These are phyloP conservation scores for Oscheius sp. DNA, from an alignment of 2,888 invertebrate genomes.

Conservation along the genomic window DNA sequence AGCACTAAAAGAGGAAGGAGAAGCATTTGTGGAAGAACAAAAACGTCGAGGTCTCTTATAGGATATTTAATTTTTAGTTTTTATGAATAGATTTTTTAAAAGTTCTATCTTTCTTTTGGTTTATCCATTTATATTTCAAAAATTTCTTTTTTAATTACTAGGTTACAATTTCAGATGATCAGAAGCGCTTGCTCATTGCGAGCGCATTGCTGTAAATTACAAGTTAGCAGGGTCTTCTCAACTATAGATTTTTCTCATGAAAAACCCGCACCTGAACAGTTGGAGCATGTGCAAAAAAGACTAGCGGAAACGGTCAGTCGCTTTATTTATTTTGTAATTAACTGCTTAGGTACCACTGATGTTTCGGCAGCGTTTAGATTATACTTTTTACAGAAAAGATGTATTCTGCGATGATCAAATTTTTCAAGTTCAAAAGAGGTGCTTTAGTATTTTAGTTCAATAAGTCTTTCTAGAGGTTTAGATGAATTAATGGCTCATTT, in stretches of 20 bases:
- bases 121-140: not conserved
- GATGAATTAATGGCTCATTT: slow-evolving; percentile 58
- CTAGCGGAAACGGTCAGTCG: slow-evolving; percentile 46
- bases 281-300: slow-evolving; percentile 63
- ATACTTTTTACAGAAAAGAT: slow-evolving; percentile 67
- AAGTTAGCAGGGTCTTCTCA: not conserved
- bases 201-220: not conserved
- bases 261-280: slow-evolving; percentile 61
- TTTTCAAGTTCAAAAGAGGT: slow-evolving; percentile 48
- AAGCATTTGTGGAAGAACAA: slow-evolving; percentile 24
- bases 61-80: not conserved
- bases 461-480: slow-evolving; percentile 45
- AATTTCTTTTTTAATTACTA: no score
- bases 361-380: slow-evolving; percentile 64
- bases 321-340: slow-evolving; percentile 1
- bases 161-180: slow-evolving; percentile 12
- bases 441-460: not conserved
- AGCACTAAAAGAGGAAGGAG: slow-evolving; percentile 40
- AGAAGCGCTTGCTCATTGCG: not conserved
- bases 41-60: slow-evolving; percentile 20
- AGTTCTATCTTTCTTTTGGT: not conserved
- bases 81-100: not conserved
- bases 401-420: slow-evolving; percentile 67
- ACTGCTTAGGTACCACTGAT: slow-evolving; percentile 60
- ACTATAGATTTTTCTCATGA: slow-evolving; percentile 45